Evolutionary conservation across 2,797 vertebrate species (phyloP), one percentile per base, ranked within the genome.

Genomic region (Alosa sapidissima): DNA sequence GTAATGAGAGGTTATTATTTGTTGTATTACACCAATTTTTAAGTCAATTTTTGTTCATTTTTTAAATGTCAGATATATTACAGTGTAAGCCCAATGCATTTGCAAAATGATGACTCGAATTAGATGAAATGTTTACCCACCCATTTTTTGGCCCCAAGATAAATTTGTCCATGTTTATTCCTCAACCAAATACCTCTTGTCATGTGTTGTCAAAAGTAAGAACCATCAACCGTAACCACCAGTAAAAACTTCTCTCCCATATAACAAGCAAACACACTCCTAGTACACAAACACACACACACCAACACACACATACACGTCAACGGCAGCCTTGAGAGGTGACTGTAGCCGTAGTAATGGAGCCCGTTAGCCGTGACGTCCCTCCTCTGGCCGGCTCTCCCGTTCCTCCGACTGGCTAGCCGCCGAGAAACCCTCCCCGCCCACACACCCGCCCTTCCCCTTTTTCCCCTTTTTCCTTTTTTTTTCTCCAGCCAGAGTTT

Each of bases 401-500:
- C 33, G 33, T 33, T 45, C 68, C 33, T 75, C 68, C 13, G 33
- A 75, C 36, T 75, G 68, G 68, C 68, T 45, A 13, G 68, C 36
- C 28, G 28, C 36, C 33, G 28, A 0, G 11, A 33, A 72, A 41
- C 36, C 65, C 68, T 36, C 68, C 33, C 68, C 68, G 68, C 68
- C 33, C 36, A 36, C 28, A 0, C 16, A 8, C 11, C 65, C 65
- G 65, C 65, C 24, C 33, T 19, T 28, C 48, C 33, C 47, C 16
- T 75, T 81, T 28, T 87, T 87, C 48, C 85, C 48, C 86, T 86
- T 86, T 84, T 89, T 91, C 88, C 82, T 60, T 90, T 91, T 93
- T 93, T 94, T 93, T 90, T 86, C 89, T 86, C 86, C 87, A 91
- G 88, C 94, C 94, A 95, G 94, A 91, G 91, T 95, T 96, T 95